These are phyloP conservation scores for Ichneumon xanthorius DNA, from an alignment of 2,888 invertebrate species.

Conservation along the genomic window DNA sequence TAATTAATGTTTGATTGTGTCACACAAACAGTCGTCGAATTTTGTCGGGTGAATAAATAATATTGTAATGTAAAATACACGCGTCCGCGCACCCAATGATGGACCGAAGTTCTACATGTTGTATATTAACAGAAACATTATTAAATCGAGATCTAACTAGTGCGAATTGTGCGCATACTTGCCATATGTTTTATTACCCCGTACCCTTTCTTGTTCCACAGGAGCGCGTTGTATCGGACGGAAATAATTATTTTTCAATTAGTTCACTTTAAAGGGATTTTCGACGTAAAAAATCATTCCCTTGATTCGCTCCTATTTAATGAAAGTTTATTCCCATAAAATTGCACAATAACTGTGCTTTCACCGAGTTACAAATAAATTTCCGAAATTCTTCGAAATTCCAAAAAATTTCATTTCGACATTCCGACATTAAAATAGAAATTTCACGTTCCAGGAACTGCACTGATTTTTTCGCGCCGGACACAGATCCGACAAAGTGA, in stretches of 20 bases:
- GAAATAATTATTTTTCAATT: background rate
- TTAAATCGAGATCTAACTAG: conserved; percentile 46
- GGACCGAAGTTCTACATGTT: conserved; percentile 35
- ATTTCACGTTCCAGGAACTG: too few relatives aligned
- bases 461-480: too few relatives aligned
- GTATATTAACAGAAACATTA: conserved; percentile 35
- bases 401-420: too few relatives aligned
- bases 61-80: conserved; percentile 40
- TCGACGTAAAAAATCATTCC: background rate
- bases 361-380: background rate
- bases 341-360: too few relatives aligned
- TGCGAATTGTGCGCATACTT: background rate
- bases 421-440: too few relatives aligned
- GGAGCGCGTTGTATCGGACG: background rate
- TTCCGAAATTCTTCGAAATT: background rate
- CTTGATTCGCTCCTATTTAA: background rate
- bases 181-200: background rate
- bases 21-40: conserved; percentile 19
- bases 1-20: conserved; percentile 31
- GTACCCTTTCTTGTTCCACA: background rate
- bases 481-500: too few relatives aligned
- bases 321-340: too few relatives aligned
- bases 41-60: conserved; percentile 14
- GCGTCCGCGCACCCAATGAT: conserved; percentile 1
- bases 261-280: background rate